Percentiles rank a stretch among this genome's conserved stretches.
Conservation (phyloP, 1,140 invertebrate species). For the Ephestia elutella region DNA sequence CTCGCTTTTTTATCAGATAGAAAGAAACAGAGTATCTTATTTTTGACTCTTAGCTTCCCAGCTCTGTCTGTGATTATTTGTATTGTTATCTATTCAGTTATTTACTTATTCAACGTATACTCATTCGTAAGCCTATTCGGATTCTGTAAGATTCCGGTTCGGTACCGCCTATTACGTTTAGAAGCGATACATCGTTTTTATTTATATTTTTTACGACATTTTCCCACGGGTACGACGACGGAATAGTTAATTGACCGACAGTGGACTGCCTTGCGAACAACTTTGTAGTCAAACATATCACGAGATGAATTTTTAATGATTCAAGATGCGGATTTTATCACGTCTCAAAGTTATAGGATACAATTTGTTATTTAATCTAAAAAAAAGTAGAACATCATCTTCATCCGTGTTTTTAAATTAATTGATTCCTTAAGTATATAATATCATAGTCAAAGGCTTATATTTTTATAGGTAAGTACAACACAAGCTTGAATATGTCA, state of each 20-base stretch:
- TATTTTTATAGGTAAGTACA: background rate
- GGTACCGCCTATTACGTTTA: slow-evolving; percentile 47
- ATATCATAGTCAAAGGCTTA: background rate
- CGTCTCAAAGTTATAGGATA: too few relatives aligned
- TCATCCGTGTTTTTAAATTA: background rate
- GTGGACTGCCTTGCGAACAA: slow-evolving; percentile 26
- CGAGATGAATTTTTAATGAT: background rate
- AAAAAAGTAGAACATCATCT: too few relatives aligned
- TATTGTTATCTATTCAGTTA: background rate
- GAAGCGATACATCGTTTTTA: slow-evolving; percentile 39
- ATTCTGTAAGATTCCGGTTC: slow-evolving; percentile 61
- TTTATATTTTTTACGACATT: slow-evolving; percentile 42
- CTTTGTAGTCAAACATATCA: background rate
- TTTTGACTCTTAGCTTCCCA: too few relatives aligned
- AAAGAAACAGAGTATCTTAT: too few relatives aligned
- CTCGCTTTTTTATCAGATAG: too few relatives aligned
- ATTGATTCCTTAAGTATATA: background rate
- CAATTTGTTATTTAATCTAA: too few relatives aligned
- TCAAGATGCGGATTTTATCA: background rate
- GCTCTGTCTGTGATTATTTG: too few relatives aligned
- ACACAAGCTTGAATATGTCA: slow-evolving; percentile 12
- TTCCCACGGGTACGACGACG: slow-evolving; percentile 58
- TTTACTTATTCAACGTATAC: slow-evolving; percentile 24
- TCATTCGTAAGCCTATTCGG: slow-evolving; percentile 34
- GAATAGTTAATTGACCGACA: slow-evolving; percentile 47